These are phyloP conservation scores for Drosophila parabipectinata DNA, from an alignment of 1,140 invertebrate species.

Conservation along the genomic window DNA sequence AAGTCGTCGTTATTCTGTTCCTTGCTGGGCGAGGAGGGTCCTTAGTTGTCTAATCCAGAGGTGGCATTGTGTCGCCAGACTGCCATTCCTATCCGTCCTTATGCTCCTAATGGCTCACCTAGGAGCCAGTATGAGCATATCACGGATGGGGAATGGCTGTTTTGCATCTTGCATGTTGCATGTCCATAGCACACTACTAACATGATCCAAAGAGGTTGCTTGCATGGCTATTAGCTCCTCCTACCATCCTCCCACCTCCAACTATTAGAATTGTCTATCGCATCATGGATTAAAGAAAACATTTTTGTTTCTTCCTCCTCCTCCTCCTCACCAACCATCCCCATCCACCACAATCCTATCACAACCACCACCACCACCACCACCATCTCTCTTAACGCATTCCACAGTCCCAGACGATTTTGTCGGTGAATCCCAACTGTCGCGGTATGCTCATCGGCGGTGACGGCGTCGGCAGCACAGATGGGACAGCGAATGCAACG, in stretches of 20 bases:
- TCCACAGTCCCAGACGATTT: slow-evolving; percentile 9
- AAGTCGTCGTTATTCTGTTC: slow-evolving; percentile 74
- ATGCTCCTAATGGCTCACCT: neutral
- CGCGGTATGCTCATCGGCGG: neutral
- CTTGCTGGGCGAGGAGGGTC: slow-evolving; percentile 5
- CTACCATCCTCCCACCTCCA: no score
- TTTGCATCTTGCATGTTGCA: neutral
- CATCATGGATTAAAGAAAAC: slow-evolving; percentile 15
- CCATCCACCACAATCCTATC: no score
- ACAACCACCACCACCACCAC: no score
- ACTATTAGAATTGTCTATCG: neutral
- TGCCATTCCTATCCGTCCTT: neutral
- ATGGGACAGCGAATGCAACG: neutral
- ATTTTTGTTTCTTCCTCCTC: slow-evolving; percentile 1
- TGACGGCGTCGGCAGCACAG: neutral
- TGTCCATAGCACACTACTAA: slow-evolving; percentile 2
- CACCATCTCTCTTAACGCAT: neutral
- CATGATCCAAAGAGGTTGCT: neutral
- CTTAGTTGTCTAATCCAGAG: slow-evolving; percentile 3
- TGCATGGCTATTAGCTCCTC: neutral
- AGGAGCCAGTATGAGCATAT: no score
- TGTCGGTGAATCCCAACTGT: slow-evolving; percentile 2
- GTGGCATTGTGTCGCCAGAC: slow-evolving; percentile 3
- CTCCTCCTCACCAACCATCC: no score
- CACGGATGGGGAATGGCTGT: neutral